Percentiles rank a stretch among this genome's conserved stretches.
These are phyloP conservation scores for Periophthalmodon schlosseri DNA, from an alignment of 2,113 vertebrate genomes.

Conservation along the genomic window DNA sequence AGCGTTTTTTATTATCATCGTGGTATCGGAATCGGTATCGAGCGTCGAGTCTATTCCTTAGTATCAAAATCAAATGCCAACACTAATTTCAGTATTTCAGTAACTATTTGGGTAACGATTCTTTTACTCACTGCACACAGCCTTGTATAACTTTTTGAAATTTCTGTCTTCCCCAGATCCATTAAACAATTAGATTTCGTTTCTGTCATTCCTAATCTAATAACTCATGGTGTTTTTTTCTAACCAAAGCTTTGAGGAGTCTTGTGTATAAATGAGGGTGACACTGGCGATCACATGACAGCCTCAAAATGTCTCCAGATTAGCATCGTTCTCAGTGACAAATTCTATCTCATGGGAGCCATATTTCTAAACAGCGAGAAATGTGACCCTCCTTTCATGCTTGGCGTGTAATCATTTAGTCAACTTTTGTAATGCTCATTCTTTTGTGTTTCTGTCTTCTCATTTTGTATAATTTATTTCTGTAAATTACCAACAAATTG, in stretches of 20 bases:
- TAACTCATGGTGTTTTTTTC: not conserved
- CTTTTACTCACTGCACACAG: not conserved
- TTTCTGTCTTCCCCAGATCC: not conserved
- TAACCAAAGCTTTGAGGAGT: not conserved
- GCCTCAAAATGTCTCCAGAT: not conserved
- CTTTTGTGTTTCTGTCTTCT: not conserved
- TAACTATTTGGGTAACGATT: not conserved
- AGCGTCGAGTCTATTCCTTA: no score
- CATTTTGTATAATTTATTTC: not conserved
- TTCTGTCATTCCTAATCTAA: not conserved
- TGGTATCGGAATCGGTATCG: no score
- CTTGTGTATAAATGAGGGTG: not conserved
- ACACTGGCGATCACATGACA: not conserved
- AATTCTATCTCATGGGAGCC: not conserved
- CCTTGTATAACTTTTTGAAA: not conserved
- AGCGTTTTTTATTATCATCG: no score
- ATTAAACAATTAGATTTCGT: not conserved
- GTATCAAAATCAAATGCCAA: not conserved
- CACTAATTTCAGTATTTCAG: not conserved
- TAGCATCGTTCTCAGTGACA: not conserved
- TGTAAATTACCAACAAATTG: not conserved
- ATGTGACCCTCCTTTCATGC: not conserved
- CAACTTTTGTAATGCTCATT: not conserved
- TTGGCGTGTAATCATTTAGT: not conserved
- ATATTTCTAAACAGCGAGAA: not conserved